phyloP scores from a whole-genome alignment of 1,140 invertebrate species.

The Danaus plexippus region DNA sequence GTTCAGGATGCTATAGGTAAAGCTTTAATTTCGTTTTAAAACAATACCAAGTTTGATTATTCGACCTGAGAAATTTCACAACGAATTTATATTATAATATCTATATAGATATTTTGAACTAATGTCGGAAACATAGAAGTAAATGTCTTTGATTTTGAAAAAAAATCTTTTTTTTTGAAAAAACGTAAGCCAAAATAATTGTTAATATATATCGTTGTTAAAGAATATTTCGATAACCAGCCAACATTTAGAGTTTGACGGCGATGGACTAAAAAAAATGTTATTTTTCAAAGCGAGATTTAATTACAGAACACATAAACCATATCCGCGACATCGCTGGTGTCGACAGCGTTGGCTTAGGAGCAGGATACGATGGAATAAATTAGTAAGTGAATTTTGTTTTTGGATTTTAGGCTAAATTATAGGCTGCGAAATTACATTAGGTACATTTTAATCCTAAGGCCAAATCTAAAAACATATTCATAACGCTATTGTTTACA shows the following conservation, averaged over 20 bases:
- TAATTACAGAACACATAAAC: conserved; percentile 89
- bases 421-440: not conserved
- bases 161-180: too few relatives aligned
- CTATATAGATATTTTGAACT: too few relatives aligned
- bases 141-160: too few relatives aligned
- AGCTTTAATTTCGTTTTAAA: conserved; percentile 31
- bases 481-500: not conserved
- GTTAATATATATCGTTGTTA: not conserved
- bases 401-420: not conserved
- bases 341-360: conserved; percentile 90
- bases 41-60: too few relatives aligned
- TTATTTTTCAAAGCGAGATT: not conserved
- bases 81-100: too few relatives aligned
- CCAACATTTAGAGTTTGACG: too few relatives aligned
- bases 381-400: conserved; percentile 82
- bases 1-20: conserved; percentile 90
- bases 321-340: conserved; percentile 90
- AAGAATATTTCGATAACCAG: conserved; percentile 4
- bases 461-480: not conserved
- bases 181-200: too few relatives aligned
- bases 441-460: not conserved
- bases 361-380: conserved; percentile 91
- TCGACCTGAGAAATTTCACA: too few relatives aligned
- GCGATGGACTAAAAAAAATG: too few relatives aligned
- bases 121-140: too few relatives aligned